These are phyloP conservation scores for Tetranychus truncatus DNA, from an alignment of 2,888 invertebrate genomes.

Conservation along the genomic window DNA sequence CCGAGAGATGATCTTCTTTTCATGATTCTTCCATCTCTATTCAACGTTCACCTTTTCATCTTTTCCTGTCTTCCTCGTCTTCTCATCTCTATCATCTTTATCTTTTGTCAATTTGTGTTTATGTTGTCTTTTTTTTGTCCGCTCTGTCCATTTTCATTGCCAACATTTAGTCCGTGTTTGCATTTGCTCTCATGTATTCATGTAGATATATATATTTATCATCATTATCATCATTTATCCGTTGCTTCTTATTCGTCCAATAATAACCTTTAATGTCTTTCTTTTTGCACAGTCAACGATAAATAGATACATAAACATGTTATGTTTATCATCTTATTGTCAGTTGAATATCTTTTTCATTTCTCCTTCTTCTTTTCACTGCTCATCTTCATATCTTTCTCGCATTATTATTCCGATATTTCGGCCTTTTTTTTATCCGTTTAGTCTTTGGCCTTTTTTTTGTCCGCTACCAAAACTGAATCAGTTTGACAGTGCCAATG, in stretches of 20 bases:
- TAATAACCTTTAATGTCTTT: not conserved
- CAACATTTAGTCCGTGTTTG: no score
- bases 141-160: not conserved
- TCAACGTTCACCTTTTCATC: not conserved
- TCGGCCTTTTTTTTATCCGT: not conserved
- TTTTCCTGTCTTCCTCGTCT: not conserved
- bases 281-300: not conserved
- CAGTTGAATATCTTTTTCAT: no score
- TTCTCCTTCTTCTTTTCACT: no score
- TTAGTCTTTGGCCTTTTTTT: not conserved
- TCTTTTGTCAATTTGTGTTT: no score
- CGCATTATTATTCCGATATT: not conserved
- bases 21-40: no score
- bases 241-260: no score
- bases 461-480: not conserved
- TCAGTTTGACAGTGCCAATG: not conserved
- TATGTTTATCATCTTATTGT: constrained; percentile 30
- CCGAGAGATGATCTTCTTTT: not conserved
- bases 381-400: not conserved
- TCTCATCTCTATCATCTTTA: not conserved
- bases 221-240: not conserved
- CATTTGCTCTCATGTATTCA: not conserved
- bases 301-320: constrained; percentile 1
- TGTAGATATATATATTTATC: not conserved
- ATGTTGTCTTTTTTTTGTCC: no score